phyloP scores from a whole-genome alignment of 2,888 invertebrate genomes.

The Volucella zonaria region DNA sequence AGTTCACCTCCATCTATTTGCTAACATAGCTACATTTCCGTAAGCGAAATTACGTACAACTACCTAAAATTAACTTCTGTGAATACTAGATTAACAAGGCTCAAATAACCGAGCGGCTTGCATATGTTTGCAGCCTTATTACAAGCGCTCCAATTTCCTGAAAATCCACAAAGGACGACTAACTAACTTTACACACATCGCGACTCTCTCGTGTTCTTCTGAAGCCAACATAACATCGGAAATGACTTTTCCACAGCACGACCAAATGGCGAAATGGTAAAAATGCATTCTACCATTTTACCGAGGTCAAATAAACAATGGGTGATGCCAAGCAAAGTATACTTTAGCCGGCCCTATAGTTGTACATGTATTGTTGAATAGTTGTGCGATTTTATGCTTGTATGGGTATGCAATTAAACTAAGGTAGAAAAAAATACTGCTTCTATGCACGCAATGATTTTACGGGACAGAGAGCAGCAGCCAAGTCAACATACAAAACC shows the following conservation, averaged over 20 bases:
- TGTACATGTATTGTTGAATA: too few species aligned
- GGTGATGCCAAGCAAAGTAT: slow-evolving; percentile 12
- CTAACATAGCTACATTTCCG: not conserved
- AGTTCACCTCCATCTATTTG: not conserved
- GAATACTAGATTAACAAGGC: slow-evolving; percentile 22
- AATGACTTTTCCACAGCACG: not conserved
- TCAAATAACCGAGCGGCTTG: slow-evolving; percentile 5
- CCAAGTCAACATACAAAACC: too few species aligned
- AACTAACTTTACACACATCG: slow-evolving; percentile 2
- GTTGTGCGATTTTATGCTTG: not conserved
- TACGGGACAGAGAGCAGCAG: not conserved
- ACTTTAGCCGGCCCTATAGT: not conserved
- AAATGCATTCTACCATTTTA: slow-evolving; percentile 8
- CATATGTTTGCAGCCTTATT: slow-evolving; percentile 12
- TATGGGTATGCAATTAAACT: not conserved
- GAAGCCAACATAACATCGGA: not conserved
- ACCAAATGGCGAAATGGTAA: not conserved
- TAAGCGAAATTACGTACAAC: slow-evolving; percentile 2
- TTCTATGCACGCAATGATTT: slow-evolving; percentile 16
- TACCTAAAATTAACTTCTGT: slow-evolving; percentile 19
- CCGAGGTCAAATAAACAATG: slow-evolving; percentile 24
- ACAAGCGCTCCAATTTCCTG: slow-evolving; percentile 18
- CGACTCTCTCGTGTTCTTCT: not conserved
- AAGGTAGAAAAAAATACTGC: not conserved
- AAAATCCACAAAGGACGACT: not conserved